phyloP scores from a whole-genome alignment of 2,888 invertebrate species.

The Dynastes tityus region DNA sequence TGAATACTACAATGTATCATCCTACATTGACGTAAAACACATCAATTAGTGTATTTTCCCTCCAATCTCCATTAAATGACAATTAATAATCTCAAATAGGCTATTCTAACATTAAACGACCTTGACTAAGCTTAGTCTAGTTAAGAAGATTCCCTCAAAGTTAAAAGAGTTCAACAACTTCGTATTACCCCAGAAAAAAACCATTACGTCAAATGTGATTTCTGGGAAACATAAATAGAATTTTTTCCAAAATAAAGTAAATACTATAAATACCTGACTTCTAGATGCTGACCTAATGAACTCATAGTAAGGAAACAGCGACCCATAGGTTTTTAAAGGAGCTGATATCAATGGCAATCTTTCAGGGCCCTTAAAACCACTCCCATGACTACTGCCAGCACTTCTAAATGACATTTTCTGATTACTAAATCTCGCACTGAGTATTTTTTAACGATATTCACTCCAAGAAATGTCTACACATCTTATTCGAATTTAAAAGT shows the following conservation, averaged over 20 bases:
- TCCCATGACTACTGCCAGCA: slow-evolving; percentile 47
- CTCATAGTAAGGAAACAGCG: slow-evolving; percentile 76
- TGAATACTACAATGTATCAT: too few relatives aligned
- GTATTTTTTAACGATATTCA: too few relatives aligned
- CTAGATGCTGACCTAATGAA: slow-evolving; percentile 73
- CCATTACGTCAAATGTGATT: neutral
- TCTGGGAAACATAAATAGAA: neutral
- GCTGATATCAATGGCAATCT: slow-evolving; percentile 63
- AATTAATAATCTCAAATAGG: too few relatives aligned
- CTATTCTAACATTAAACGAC: too few relatives aligned
- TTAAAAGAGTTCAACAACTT: too few relatives aligned
- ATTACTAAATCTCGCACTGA: neutral
- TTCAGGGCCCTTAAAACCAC: slow-evolving; percentile 56
- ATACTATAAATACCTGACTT: slow-evolving; percentile 61
- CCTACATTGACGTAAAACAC: too few relatives aligned
- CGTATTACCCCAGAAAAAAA: too few relatives aligned
- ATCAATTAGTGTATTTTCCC: too few relatives aligned
- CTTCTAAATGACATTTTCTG: slow-evolving; percentile 54
- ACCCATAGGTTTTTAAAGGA: slow-evolving; percentile 75
- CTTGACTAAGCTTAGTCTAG: too few relatives aligned
- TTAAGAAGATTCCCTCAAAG: too few relatives aligned
- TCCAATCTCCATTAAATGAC: too few relatives aligned
- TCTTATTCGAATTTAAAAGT: neutral
- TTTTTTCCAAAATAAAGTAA: neutral
- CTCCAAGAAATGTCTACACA: neutral